A percentile compares a stretch with the other conserved stretches of the same genome.
phyloP scores from a whole-genome alignment of 2,888 invertebrate genomes.

The Patella ulyssiponensis region DNA sequence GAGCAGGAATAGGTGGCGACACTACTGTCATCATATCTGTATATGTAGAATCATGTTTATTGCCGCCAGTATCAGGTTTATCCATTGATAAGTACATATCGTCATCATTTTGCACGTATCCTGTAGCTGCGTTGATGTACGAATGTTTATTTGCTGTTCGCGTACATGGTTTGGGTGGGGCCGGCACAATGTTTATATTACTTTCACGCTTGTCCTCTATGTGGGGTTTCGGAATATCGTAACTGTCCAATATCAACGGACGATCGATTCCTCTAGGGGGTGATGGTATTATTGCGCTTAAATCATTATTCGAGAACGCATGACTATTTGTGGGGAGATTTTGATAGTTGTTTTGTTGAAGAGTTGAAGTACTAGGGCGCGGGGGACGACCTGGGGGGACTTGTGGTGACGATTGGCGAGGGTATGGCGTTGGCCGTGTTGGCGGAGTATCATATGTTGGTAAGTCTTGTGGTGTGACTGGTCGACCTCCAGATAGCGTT shows the following conservation, averaged over 20 bases:
- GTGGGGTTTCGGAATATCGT: constrained; percentile 45
- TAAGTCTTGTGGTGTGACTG: constrained; percentile 36
- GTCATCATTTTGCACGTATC: constrained; percentile 18
- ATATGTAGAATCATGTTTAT: constrained; percentile 12
- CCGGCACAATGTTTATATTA: constrained; percentile 38
- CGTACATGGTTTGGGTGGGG: constrained; percentile 44
- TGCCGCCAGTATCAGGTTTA: background rate
- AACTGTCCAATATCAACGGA: constrained; percentile 37
- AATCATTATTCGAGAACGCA: constrained; percentile 36
- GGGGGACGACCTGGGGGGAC: constrained; percentile 55
- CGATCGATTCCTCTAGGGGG: constrained; percentile 29
- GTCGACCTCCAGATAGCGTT: constrained; percentile 38
- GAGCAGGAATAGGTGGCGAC: constrained; percentile 24
- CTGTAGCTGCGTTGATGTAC: constrained; percentile 54
- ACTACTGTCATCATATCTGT: constrained; percentile 20
- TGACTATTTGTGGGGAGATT: constrained; percentile 61
- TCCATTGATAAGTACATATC: constrained; percentile 21
- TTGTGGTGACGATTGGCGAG: constrained; percentile 20
- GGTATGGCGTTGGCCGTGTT: background rate
- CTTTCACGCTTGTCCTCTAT: background rate
- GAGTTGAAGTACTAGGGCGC: constrained; percentile 42
- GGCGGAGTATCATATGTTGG: constrained; percentile 48
- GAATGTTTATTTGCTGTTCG: constrained; percentile 36
- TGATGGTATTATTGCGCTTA: constrained; percentile 47
- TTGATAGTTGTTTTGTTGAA: constrained; percentile 55